These are phyloP conservation scores for Lagorchestes hirsutus DNA, from an alignment of 2,797 vertebrate genomes.

Conservation along the genomic window DNA sequence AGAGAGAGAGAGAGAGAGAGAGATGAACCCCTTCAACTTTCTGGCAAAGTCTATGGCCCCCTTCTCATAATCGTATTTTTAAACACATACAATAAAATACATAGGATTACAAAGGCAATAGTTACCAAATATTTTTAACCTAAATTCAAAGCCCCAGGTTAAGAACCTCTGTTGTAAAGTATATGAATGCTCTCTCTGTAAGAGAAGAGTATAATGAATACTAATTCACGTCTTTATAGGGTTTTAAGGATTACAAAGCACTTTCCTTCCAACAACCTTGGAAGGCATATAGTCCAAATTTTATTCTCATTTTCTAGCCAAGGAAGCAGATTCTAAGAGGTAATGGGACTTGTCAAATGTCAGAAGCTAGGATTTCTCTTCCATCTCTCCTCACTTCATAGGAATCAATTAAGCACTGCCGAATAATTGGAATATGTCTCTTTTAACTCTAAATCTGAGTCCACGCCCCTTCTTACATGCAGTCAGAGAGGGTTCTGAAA, in stretches of 20 bases:
- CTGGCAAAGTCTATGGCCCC: neutral
- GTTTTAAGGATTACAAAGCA: neutral
- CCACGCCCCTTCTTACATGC: no score
- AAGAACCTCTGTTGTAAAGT: neutral
- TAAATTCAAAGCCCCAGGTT: neutral
- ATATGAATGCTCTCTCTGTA: neutral
- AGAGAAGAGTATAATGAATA: neutral
- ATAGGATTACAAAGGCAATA: neutral
- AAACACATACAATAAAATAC: neutral
- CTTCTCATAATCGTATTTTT: neutral
- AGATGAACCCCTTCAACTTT: neutral
- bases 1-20: no score
- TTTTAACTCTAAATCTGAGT: neutral
- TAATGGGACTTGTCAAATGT: neutral
- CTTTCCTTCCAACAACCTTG: neutral
- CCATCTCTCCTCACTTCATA: neutral
- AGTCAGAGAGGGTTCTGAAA: neutral
- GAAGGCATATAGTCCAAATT: neutral
- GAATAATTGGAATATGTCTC: neutral
- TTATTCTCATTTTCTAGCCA: neutral
- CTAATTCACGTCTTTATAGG: neutral
- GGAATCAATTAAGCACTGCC: neutral
- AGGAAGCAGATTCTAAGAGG: neutral
- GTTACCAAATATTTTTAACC: neutral
- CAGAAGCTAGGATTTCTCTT: neutral